phyloP scores from a whole-genome alignment of 2,797 vertebrate genomes.

The Naso thynnoides region DNA sequence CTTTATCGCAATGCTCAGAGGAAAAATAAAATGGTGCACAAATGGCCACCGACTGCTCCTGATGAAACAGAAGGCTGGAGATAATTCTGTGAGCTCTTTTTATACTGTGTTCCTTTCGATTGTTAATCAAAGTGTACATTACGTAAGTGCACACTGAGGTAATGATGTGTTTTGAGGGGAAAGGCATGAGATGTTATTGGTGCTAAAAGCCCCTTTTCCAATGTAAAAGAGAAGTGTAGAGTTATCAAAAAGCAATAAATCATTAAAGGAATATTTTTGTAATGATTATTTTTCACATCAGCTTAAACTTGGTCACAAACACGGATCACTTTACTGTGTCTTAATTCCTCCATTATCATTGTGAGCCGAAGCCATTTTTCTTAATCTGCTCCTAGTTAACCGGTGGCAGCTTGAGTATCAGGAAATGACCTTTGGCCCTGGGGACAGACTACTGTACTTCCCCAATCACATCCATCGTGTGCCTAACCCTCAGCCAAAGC shows the following conservation, averaged over 20 bases:
- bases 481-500: conserved; percentile 75
- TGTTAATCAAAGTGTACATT: neutral
- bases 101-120: conserved; percentile 48
- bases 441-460: conserved; percentile 84
- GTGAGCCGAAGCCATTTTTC: conserved; percentile 68
- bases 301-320: conserved; percentile 13
- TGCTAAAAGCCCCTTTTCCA: conserved; percentile 73
- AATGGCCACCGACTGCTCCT: neutral
- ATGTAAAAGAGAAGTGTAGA: conserved; percentile 68
- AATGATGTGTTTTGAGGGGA: conserved; percentile 53
- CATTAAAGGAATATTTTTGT: neutral
- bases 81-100: conserved; percentile 12
- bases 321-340: conserved; percentile 10
- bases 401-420: conserved; percentile 73
- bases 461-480: conserved; percentile 80
- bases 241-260: neutral
- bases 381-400: conserved; percentile 80
- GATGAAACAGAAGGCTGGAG: conserved; percentile 12
- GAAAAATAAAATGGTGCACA: conserved; percentile 4
- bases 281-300: neutral
- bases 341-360: conserved; percentile 58
- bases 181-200: conserved; percentile 37
- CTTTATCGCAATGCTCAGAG: neutral
- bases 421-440: conserved; percentile 80
- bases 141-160: neutral